Conservation (phyloP, 2,797 vertebrate species). For the Hemibagrus guttatus region DNA sequence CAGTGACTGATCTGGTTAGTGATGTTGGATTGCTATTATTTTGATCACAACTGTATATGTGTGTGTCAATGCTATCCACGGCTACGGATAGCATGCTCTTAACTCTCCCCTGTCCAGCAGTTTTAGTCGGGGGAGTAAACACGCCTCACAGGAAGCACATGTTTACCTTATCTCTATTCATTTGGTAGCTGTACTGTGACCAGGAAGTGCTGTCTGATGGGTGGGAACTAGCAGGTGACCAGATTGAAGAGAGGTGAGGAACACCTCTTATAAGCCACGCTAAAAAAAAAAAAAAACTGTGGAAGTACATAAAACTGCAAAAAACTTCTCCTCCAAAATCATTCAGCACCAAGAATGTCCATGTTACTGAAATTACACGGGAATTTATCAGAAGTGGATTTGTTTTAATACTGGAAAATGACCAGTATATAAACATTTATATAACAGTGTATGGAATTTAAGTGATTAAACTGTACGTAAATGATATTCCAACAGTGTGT, state of each 20-base stretch:
- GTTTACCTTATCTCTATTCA: too few relatives aligned
- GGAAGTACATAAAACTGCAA: too few relatives aligned
- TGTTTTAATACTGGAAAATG: background rate
- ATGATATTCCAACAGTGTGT: background rate
- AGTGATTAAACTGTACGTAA: background rate
- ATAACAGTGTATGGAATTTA: background rate
- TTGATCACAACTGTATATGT: too few relatives aligned
- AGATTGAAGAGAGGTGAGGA: background rate
- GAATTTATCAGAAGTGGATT: background rate
- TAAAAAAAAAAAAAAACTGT: background rate
- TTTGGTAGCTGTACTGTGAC: background rate
- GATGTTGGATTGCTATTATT: too few relatives aligned
- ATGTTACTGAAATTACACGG: background rate
- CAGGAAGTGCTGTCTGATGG: background rate
- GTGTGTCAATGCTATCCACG: too few relatives aligned
- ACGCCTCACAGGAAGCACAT: background rate
- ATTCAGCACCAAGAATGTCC: background rate
- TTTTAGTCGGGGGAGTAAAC: too few relatives aligned
- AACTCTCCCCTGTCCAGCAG: too few relatives aligned
- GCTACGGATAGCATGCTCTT: too few relatives aligned
- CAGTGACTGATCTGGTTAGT: too few relatives aligned
- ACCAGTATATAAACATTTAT: background rate
- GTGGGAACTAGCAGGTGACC: background rate
- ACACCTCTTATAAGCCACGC: background rate
- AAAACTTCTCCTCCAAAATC: background rate